Evolutionary conservation across 1,140 invertebrate genomes (phyloP).

Genomic region (Littorina saxatilis): DNA sequence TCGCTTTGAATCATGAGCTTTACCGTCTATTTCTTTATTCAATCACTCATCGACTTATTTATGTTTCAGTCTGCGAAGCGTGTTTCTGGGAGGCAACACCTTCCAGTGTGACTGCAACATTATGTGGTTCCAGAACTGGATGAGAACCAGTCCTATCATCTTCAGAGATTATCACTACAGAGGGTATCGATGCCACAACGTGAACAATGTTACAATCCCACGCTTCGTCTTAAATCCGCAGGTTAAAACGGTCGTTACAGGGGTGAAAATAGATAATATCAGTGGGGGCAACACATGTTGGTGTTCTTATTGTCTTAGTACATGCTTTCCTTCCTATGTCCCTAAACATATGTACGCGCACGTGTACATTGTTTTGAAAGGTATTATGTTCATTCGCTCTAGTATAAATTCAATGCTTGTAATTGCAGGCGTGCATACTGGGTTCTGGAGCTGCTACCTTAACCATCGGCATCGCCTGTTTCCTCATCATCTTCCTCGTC

Average conservation of each 20-base stretch:
- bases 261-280: no score
- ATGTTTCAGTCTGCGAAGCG: not conserved
- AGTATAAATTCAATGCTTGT: not conserved
- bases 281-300: no score
- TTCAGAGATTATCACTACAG: not conserved
- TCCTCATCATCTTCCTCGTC: not conserved
- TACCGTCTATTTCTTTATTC: no score
- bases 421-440: constrained; percentile 10
- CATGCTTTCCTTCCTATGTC: no score
- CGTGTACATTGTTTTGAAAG: not conserved
- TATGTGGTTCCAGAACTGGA: constrained; percentile 38
- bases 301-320: no score
- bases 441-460: not conserved
- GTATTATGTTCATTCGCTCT: not conserved
- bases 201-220: not conserved
- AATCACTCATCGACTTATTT: no score
- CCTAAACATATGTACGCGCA: no score
- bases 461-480: not conserved
- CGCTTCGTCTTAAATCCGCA: not conserved
- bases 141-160: not conserved
- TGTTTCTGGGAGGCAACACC: constrained; percentile 18
- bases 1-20: no score
- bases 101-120: constrained; percentile 37
- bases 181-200: constrained; percentile 6
- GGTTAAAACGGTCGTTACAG: not conserved